Evolutionary conservation across 2,113 vertebrate genomes (phyloP).

Genomic region (Oceanodroma tethys): DNA sequence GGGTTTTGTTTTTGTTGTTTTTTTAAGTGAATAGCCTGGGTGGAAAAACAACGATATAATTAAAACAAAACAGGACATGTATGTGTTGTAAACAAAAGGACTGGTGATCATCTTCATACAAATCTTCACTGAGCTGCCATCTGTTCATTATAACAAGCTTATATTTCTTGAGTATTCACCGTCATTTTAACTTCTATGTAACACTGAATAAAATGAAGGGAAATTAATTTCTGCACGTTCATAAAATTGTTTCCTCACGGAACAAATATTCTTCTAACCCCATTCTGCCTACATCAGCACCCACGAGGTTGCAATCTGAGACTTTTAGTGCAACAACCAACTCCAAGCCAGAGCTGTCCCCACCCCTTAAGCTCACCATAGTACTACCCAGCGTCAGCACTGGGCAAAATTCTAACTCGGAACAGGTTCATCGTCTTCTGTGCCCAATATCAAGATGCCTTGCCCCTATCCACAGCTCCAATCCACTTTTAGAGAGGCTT

Average conservation of each 20-base stretch:
- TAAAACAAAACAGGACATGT: constrained; percentile 54
- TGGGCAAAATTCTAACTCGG: not conserved
- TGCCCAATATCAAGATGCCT: not conserved
- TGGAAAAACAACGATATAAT: constrained; percentile 53
- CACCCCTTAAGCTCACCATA: not conserved
- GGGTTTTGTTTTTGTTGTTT: not conserved
- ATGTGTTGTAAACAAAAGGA: constrained; percentile 60
- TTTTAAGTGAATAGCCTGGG: constrained; percentile 39
- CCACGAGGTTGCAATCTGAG: not conserved
- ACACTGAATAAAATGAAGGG: not conserved
- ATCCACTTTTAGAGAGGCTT: not conserved
- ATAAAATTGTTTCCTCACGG: not conserved
- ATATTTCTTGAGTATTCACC: not conserved
- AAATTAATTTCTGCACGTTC: not conserved
- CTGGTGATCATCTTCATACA: constrained; percentile 33
- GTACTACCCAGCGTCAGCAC: not conserved
- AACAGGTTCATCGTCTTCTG: not conserved
- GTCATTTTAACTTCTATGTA: not conserved
- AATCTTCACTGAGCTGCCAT: constrained; percentile 51
- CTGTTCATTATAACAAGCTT: constrained; percentile 45
- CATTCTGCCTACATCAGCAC: not conserved
- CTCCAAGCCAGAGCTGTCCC: not conserved
- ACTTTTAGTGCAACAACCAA: not conserved
- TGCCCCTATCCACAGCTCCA: not conserved
- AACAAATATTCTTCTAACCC: not conserved